These are phyloP conservation scores for Enteromius viviparus DNA, from an alignment of 2,797 vertebrate species.

Conservation along the genomic window DNA sequence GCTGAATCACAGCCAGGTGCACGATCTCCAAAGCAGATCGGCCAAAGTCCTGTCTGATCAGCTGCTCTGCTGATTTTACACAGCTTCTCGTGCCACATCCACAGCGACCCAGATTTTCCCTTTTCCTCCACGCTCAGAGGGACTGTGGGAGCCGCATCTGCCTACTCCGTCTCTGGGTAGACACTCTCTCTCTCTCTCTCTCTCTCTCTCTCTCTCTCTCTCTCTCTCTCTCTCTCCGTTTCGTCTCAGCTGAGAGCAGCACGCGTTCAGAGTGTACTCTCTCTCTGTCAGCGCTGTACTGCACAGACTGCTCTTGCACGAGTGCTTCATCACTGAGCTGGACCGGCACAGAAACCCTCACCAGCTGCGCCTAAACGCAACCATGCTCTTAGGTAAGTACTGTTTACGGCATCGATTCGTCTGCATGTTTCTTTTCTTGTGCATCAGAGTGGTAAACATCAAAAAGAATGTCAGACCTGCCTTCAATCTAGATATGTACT, in stretches of 20 bases:
- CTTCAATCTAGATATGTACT: neutral
- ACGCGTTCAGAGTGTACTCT: slow-evolving; percentile 40
- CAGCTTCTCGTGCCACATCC: slow-evolving; percentile 46
- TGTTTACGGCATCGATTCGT: neutral
- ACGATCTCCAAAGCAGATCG: slow-evolving; percentile 50
- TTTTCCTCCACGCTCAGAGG: slow-evolving; percentile 21
- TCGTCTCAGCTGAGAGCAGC: slow-evolving; percentile 40
- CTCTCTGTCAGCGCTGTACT: slow-evolving; percentile 39
- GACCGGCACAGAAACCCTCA: slow-evolving; percentile 12
- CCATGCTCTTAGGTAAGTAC: slow-evolving; percentile 54
- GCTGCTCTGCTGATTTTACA: slow-evolving; percentile 31
- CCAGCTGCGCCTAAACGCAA: slow-evolving; percentile 15
- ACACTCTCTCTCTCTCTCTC: slow-evolving; percentile 27
- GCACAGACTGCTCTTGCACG: slow-evolving; percentile 34
- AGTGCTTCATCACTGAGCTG: slow-evolving; percentile 42
- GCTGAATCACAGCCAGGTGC: slow-evolving; percentile 59
- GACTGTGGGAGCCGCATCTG: slow-evolving; percentile 46
- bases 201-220: slow-evolving; percentile 27
- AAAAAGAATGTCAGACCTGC: slow-evolving; percentile 2
- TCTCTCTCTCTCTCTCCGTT: neutral
- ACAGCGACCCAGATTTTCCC: slow-evolving; percentile 57
- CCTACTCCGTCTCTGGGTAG: slow-evolving; percentile 32
- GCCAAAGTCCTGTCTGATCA: slow-evolving; percentile 27
- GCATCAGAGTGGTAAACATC: neutral
- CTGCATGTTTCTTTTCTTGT: neutral